Conservation (phyloP, 2,797 vertebrate genomes). For the Crenichthys baileyi region DNA sequence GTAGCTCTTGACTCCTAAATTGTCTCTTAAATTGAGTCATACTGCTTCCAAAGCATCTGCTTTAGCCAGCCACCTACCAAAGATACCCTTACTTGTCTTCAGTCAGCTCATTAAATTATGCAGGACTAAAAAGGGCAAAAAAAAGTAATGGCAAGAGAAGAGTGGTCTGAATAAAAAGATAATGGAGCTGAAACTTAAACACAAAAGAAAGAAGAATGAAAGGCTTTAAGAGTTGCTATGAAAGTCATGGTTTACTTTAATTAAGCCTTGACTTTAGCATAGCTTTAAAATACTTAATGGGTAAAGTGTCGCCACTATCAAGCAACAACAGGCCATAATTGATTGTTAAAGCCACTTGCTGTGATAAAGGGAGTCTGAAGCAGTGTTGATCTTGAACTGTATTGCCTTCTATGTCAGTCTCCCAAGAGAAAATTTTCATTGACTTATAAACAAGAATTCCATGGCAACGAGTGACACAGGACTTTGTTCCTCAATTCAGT, state of each 20-base stretch:
- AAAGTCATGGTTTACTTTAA: not conserved
- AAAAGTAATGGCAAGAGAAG: not conserved
- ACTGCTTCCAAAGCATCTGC: slow-evolving; percentile 29
- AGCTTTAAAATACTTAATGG: not conserved
- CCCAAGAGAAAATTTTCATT: slow-evolving; percentile 4
- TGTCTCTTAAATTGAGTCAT: slow-evolving; percentile 6
- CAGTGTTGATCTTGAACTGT: slow-evolving; percentile 21
- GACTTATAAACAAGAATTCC: slow-evolving; percentile 18
- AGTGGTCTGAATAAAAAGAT: slow-evolving; percentile 1
- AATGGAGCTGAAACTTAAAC: not conserved
- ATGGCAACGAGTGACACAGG: not conserved
- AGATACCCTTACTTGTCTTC: slow-evolving; percentile 53
- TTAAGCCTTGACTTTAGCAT: not conserved
- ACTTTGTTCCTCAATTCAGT: slow-evolving; percentile 39
- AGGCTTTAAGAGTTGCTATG: not conserved
- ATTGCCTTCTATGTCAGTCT: slow-evolving; percentile 10
- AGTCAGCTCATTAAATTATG: slow-evolving; percentile 44
- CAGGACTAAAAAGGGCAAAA: slow-evolving; percentile 15
- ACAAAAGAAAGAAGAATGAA: not conserved
- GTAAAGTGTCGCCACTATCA: not conserved
- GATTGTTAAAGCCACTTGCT: not conserved
- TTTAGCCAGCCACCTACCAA: slow-evolving; percentile 36
- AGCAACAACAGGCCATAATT: not conserved
- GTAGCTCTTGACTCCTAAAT: not conserved
- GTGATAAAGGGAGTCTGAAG: slow-evolving; percentile 12